phyloP scores from a whole-genome alignment of 2,888 invertebrate species.

The Eumerus sabulonum region DNA sequence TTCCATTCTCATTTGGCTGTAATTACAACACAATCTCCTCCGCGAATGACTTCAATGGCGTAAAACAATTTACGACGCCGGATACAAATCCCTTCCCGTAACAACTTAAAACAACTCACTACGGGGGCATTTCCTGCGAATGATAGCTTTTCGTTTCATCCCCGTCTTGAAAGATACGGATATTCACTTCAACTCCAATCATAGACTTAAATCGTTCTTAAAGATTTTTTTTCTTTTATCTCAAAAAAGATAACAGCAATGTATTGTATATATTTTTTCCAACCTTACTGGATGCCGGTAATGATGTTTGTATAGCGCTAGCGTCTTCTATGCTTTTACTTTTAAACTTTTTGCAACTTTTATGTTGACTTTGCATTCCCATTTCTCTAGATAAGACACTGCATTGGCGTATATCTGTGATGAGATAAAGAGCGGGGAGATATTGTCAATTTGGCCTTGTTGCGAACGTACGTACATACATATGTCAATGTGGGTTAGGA shows the following conservation, averaged over 20 bases:
- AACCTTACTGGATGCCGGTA: constrained; percentile 38
- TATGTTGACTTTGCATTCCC: constrained; percentile 29
- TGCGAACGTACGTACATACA: background rate
- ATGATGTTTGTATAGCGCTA: constrained; percentile 47
- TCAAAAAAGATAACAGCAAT: constrained; percentile 2
- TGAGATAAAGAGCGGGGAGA: constrained; percentile 28
- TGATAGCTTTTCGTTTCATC: background rate
- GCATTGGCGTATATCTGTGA: constrained; percentile 30
- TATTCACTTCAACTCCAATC: background rate
- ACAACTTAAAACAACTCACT: constrained; percentile 23
- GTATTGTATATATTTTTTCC: constrained; percentile 24
- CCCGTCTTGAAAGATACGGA: background rate
- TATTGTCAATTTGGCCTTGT: constrained; percentile 20
- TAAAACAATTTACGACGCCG: constrained; percentile 30
- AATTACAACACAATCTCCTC: too few species aligned
- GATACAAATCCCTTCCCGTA: constrained; percentile 16
- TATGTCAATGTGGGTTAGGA: constrained; percentile 6
- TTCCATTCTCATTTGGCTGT: too few species aligned
- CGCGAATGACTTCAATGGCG: background rate
- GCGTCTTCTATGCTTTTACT: constrained; percentile 44
- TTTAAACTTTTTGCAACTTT: constrained; percentile 41
- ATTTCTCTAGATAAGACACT: constrained; percentile 1
- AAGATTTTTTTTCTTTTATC: constrained; percentile 3
- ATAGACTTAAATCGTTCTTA: constrained; percentile 43
- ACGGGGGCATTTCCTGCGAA: constrained; percentile 17